Conservation (phyloP, 2,888 invertebrate genomes). For the Minunthozetes semirufus region DNA sequence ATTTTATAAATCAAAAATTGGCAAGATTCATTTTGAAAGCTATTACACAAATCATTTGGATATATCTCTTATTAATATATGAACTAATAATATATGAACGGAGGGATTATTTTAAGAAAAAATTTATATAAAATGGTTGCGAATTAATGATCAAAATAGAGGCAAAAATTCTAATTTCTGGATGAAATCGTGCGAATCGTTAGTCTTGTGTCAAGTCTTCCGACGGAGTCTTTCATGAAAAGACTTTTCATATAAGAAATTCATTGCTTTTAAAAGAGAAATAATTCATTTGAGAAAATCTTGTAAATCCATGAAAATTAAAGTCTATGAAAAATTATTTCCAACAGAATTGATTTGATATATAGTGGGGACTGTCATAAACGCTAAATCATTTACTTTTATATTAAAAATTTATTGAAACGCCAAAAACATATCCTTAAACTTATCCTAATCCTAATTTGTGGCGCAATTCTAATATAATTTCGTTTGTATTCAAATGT, state of each 20-base stretch:
- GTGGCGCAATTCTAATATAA: neutral
- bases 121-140: no score
- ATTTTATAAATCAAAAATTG: no score
- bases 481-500: constrained; percentile 2
- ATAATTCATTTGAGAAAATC: constrained; percentile 12
- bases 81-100: no score
- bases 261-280: neutral
- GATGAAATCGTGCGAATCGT: neutral
- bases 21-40: no score
- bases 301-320: constrained; percentile 26
- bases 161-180: no score
- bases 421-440: neutral
- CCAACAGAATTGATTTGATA: constrained; percentile 10
- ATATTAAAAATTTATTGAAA: neutral
- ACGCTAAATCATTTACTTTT: constrained; percentile 1
- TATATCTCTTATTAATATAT: no score
- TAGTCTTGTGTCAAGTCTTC: constrained; percentile 16
- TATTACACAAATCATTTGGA: no score
- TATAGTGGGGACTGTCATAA: constrained; percentile 12
- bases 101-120: no score
- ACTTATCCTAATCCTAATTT: constrained; percentile 5
- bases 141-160: no score
- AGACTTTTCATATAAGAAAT: neutral
- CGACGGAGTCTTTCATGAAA: neutral
- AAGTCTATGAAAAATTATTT: constrained; percentile 12